Evolutionary conservation across 2,113 vertebrate genomes (phyloP).

Genomic region (Phyllostomus discolor): DNA sequence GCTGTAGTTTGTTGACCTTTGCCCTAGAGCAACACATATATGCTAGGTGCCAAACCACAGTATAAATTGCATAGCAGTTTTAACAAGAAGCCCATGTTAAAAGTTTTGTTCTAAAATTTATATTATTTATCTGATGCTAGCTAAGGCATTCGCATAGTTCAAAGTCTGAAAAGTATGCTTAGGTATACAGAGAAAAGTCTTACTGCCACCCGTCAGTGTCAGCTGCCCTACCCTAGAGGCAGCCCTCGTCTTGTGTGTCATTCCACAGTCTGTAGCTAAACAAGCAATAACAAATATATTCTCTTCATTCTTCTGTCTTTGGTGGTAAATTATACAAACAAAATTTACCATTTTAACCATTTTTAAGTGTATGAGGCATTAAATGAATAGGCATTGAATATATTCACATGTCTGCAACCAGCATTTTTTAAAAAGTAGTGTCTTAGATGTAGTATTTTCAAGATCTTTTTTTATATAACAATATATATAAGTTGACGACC

Average conservation of each 20-base stretch:
- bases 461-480: not conserved
- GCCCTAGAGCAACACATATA: not conserved
- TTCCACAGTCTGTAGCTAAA: not conserved
- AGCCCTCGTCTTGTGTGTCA: not conserved
- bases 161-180: not conserved
- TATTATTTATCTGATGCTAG: not conserved
- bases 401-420: not conserved
- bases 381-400: not conserved
- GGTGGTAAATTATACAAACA: not conserved
- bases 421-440: not conserved
- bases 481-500: not conserved
- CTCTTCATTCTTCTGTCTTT: not conserved
- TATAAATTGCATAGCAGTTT: not conserved
- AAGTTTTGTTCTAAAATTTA: not conserved
- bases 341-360: not conserved
- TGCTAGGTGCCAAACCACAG: not conserved
- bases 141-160: not conserved
- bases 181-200: not conserved
- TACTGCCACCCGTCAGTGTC: not conserved
- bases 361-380: not conserved
- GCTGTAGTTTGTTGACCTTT: not conserved
- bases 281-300: not conserved
- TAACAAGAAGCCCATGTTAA: not conserved
- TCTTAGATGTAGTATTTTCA: conserved; percentile 22
- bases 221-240: not conserved